Conservation (phyloP, 92 coral and sea anemone genomes). For the Umimayanthus chanpuru region DNA sequence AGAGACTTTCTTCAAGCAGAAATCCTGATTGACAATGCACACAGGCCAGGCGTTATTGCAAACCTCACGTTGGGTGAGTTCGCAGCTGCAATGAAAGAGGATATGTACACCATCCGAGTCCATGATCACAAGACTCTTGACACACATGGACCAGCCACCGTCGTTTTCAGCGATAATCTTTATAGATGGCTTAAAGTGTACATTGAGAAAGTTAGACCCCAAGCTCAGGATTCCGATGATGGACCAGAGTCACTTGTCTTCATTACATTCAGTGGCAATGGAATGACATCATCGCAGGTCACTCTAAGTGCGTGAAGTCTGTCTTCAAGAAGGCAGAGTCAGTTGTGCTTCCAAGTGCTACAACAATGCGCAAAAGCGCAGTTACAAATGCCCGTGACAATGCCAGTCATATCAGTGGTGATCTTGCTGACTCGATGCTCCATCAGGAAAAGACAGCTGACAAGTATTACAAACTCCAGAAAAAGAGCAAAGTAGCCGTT, state of each 20-base stretch:
- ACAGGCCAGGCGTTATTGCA: conserved; percentile 42
- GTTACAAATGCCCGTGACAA: conserved; percentile 36
- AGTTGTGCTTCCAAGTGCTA: conserved; percentile 17
- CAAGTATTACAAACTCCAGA: conserved; percentile 20
- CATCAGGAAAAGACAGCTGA: conserved; percentile 43
- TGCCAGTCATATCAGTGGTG: conserved; percentile 20
- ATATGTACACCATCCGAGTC: not conserved
- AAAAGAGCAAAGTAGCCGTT: conserved; percentile 20
- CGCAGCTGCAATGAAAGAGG: conserved; percentile 17
- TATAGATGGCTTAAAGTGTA: conserved; percentile 36
- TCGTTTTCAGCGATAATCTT: conserved; percentile 26
- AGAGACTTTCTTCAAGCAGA: conserved; percentile 19
- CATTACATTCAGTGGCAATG: conserved; percentile 33
- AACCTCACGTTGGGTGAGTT: conserved; percentile 35
- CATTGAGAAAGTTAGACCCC: conserved; percentile 32
- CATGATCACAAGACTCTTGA: conserved; percentile 47
- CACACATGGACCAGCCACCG: conserved; percentile 40
- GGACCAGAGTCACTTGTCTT: conserved; percentile 14
- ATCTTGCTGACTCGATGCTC: conserved; percentile 46
- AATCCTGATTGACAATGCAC: conserved; percentile 38
- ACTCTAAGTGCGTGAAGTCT: conserved; percentile 40
- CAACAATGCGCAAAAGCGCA: conserved; percentile 48
- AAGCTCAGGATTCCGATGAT: not conserved
- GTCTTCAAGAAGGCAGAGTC: conserved; percentile 44
- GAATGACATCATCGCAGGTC: conserved; percentile 38